Conservation (phyloP, 2,888 invertebrate genomes). For the Polylopha cassiicola region DNA sequence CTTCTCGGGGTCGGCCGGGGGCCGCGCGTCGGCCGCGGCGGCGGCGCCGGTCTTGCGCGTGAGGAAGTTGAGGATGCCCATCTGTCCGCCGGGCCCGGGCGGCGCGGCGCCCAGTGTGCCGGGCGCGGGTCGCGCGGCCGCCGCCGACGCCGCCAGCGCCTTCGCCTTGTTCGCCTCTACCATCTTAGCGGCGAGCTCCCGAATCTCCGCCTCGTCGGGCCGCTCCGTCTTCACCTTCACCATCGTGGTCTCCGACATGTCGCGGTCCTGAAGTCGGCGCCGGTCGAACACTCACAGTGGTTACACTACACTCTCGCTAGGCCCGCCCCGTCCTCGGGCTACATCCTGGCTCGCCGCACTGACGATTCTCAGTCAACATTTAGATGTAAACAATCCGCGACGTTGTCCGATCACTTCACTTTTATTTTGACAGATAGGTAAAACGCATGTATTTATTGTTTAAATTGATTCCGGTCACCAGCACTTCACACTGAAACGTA, state of each 20-base stretch:
- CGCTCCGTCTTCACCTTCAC: constrained; percentile 84
- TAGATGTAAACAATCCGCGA: constrained; percentile 60
- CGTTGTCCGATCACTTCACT: constrained; percentile 49
- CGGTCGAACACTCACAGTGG: constrained; percentile 10
- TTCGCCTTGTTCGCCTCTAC: constrained; percentile 88
- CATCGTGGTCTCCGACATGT: constrained; percentile 51
- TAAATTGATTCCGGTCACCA: constrained; percentile 29
- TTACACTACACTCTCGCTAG: constrained; percentile 1
- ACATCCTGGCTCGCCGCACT: constrained; percentile 52
- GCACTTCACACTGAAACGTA: constrained; percentile 28
- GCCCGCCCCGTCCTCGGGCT: constrained; percentile 38
- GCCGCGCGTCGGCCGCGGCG: constrained; percentile 44
- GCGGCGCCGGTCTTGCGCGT: constrained; percentile 60
- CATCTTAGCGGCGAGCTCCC: constrained; percentile 91
- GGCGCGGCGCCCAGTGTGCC: constrained; percentile 53
- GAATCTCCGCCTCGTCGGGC: constrained; percentile 91
- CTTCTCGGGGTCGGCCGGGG: constrained; percentile 54
- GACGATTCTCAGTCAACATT: constrained; percentile 46
- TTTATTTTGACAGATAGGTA: constrained; percentile 57
- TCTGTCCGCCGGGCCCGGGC: constrained; percentile 62
- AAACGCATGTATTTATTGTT: constrained; percentile 30
- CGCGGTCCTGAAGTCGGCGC: constrained; percentile 28
- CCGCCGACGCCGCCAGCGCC: constrained; percentile 66
- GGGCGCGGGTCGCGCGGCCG: constrained; percentile 70
- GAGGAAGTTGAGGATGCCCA: constrained; percentile 80